A percentile compares a stretch with the other conserved stretches of the same genome.
Conservation (phyloP, 2,113 vertebrate genomes). For the Lepus americanus region DNA sequence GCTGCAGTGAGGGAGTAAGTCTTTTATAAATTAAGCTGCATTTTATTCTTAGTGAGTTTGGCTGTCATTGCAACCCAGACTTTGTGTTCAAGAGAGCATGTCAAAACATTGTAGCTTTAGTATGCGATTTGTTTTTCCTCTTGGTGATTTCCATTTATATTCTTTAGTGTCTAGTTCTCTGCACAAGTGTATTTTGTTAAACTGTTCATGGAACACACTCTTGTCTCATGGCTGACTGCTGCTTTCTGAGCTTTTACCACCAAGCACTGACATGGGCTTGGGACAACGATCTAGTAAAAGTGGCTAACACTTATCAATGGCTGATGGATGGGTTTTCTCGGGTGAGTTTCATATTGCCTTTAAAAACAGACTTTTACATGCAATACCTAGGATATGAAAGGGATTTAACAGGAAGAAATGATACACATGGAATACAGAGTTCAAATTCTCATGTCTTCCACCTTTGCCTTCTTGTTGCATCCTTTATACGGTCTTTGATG, state of each 20-base stretch:
- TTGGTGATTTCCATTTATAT: conserved; percentile 68
- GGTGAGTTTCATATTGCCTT: conserved; percentile 53
- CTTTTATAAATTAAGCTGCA: conserved; percentile 55
- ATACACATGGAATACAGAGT: background rate
- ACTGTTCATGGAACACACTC: conserved; percentile 37
- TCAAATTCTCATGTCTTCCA: background rate
- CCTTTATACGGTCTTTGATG: background rate
- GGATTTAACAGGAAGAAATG: background rate
- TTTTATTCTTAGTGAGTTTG: conserved; percentile 67
- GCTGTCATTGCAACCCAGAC: conserved; percentile 61
- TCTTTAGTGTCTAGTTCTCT: conserved; percentile 59
- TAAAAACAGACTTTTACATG: conserved; percentile 34
- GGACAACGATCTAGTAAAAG: too few relatives aligned
- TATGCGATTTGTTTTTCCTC: conserved; percentile 71
- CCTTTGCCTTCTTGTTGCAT: background rate
- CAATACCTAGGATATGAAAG: background rate
- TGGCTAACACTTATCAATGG: too few relatives aligned
- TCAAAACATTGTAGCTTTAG: conserved; percentile 73
- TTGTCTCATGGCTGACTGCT: background rate
- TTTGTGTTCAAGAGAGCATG: conserved; percentile 70
- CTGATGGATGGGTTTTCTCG: background rate
- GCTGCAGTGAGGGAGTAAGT: background rate
- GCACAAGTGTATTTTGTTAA: conserved; percentile 63
- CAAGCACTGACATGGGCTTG: too few relatives aligned
- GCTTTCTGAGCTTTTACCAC: too few relatives aligned